Evolutionary conservation across 2,797 vertebrate genomes (phyloP), one percentile per base, ranked within the genome.

Genomic region (Leontocebus nigricollis): DNA sequence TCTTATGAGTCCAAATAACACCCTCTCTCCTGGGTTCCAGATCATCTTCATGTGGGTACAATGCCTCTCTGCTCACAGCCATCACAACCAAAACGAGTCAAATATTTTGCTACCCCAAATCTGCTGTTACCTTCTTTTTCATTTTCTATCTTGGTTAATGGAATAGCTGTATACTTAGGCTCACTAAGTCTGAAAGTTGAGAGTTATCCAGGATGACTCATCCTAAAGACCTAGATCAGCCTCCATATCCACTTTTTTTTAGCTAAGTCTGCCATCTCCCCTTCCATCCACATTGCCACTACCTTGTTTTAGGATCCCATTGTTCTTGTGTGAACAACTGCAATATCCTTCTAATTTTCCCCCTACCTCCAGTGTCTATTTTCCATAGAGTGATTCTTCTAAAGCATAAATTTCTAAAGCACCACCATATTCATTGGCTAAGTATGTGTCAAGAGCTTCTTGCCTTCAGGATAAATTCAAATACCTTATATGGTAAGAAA

Each of bases 391-490:
- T 61, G 15, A 84, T 33, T 20, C 75, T 84, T 77, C 46, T 79
- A 41, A 94, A 84, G 39, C n/a, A 73, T 55, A 93, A 93, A 64
- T 90, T 50, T 96, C 81, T 79, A 87, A 79, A 81, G 30, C 26
- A 48, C 30, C 50, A 90, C 19, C 30, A 76, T 41, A 46, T 81
- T 86, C 64, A 81, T 72, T 75, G 57, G 12, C 33, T 83, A 92
- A 64, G n/a, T 61, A 50, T 75, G 4, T 15, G 5, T 81, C 26
- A 44, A 61, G 59, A 90, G 33, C 33, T 86, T 39, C 36, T 82
- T 59, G 75, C 33, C 59, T 96, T 73, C 59, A 55, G 36, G 9
- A 79, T 90, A 36, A 97, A 50, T 81, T 76, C 50, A 73, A 72
- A 82, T 11, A 77, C 26, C 2, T 95, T 48, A 24, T 20, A 20